Conservation (phyloP, 2,113 vertebrate species). For the Trogon surrucura region DNA sequence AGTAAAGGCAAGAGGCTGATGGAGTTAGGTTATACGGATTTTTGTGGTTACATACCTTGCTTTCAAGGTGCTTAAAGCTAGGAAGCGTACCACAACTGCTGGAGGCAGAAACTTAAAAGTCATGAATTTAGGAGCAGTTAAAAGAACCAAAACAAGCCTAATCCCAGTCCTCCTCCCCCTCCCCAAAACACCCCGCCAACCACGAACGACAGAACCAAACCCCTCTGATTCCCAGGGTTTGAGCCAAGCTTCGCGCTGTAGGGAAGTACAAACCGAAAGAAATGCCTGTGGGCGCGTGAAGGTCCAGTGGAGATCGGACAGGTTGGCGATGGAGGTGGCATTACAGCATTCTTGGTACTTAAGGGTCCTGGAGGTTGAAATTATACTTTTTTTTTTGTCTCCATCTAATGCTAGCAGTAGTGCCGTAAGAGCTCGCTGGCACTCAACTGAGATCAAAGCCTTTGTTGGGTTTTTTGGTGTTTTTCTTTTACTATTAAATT, state of each 20-base stretch:
- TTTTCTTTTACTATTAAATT: not conserved
- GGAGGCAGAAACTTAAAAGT: not conserved
- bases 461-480: not conserved
- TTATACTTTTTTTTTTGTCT: not conserved
- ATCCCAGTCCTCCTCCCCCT: not conserved
- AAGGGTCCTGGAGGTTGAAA: not conserved
- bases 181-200: not conserved
- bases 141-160: not conserved
- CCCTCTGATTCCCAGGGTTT: not conserved
- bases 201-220: not conserved
- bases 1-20: not conserved
- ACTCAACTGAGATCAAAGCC: not conserved
- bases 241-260: not conserved
- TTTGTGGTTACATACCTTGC: not conserved
- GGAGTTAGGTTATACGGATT: not conserved
- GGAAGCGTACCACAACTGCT: not conserved
- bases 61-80: conserved; percentile 12
- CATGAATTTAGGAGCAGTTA: not conserved
- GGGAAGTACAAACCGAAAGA: not conserved
- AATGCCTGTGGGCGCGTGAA: not conserved
- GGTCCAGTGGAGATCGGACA: not conserved
- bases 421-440: not conserved
- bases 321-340: not conserved
- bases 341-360: not conserved
- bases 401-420: not conserved